A percentile compares a stretch with the other conserved stretches of the same genome.
Conservation (phyloP, 2,888 invertebrate genomes). For the Eutolmus rufibarbis region DNA sequence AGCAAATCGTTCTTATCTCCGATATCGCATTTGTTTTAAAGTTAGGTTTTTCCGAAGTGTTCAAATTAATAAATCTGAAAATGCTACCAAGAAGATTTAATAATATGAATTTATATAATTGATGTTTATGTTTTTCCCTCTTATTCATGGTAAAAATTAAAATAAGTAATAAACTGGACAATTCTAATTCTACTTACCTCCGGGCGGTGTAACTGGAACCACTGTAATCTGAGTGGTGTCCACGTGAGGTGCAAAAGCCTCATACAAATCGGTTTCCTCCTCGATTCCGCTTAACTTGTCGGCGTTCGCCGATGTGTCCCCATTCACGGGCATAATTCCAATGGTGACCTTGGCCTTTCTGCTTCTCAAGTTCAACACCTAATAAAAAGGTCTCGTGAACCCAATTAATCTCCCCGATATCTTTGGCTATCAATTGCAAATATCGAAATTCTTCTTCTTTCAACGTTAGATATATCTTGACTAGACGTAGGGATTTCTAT, state of each 20-base stretch:
- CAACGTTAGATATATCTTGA: not conserved
- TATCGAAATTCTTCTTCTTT: not conserved
- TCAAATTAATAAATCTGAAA: not conserved
- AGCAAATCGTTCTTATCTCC: not conserved
- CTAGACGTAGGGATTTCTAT: not conserved
- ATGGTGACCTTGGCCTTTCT: not conserved
- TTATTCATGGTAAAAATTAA: not conserved
- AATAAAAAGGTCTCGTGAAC: not conserved
- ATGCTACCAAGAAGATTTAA: not conserved
- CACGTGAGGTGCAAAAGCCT: slow-evolving; percentile 82
- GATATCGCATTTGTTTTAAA: not conserved
- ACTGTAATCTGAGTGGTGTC: slow-evolving; percentile 80
- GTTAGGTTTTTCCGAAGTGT: not conserved
- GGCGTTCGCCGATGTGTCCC: slow-evolving; percentile 63
- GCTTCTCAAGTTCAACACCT: not conserved
- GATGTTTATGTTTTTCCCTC: not conserved
- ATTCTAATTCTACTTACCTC: slow-evolving; percentile 44
- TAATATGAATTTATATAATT: not conserved
- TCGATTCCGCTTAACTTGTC: slow-evolving; percentile 78
- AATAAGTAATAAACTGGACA: not conserved
- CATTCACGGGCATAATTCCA: slow-evolving; percentile 59
- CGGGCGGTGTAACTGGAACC: slow-evolving; percentile 70
- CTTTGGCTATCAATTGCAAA: slow-evolving; percentile 17
- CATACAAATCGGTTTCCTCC: slow-evolving; percentile 78
- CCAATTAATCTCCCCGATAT: not conserved